A percentile compares a stretch with the other conserved stretches of the same genome.
phyloP scores from a whole-genome alignment of 1,140 invertebrate species.

The Paralvinella palmiformis region DNA sequence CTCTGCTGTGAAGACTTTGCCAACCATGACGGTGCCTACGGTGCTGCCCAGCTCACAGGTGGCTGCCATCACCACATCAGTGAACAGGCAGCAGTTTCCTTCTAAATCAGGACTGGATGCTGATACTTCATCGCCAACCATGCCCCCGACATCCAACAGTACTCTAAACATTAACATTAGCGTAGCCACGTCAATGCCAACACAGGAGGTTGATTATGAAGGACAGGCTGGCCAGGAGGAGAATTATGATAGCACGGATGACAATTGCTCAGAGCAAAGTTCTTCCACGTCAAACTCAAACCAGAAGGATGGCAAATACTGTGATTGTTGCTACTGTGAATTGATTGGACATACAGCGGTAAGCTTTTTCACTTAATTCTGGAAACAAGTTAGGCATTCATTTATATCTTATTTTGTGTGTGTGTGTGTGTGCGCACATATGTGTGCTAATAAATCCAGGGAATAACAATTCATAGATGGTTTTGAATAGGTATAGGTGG shows the following conservation, averaged over 20 bases:
- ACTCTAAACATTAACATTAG: not conserved
- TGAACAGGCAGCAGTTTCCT: conserved; percentile 19
- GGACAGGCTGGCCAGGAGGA: conserved; percentile 38
- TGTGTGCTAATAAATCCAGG: too few relatives aligned
- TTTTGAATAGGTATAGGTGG: too few relatives aligned
- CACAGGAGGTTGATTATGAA: conserved; percentile 39
- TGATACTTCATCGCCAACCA: not conserved
- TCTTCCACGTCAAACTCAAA: conserved; percentile 50
- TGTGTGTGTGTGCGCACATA: too few relatives aligned
- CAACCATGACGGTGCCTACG: too few relatives aligned
- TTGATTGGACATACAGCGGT: conserved; percentile 66
- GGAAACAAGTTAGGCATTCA: too few relatives aligned
- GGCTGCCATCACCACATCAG: conserved; percentile 11
- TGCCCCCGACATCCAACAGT: not conserved
- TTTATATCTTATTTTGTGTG: too few relatives aligned
- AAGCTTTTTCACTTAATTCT: too few relatives aligned
- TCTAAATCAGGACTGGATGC: conserved; percentile 1
- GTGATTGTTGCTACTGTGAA: conserved; percentile 69
- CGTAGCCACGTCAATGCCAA: not conserved
- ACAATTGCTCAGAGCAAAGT: conserved; percentile 56
- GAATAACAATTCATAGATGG: too few relatives aligned
- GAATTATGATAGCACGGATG: conserved; percentile 46
- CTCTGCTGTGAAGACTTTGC: too few relatives aligned
- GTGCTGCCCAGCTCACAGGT: too few relatives aligned
- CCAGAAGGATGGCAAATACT: conserved; percentile 59